Evolutionary conservation across 2,113 vertebrate genomes (phyloP).

Genomic region (Cololabis saira): DNA sequence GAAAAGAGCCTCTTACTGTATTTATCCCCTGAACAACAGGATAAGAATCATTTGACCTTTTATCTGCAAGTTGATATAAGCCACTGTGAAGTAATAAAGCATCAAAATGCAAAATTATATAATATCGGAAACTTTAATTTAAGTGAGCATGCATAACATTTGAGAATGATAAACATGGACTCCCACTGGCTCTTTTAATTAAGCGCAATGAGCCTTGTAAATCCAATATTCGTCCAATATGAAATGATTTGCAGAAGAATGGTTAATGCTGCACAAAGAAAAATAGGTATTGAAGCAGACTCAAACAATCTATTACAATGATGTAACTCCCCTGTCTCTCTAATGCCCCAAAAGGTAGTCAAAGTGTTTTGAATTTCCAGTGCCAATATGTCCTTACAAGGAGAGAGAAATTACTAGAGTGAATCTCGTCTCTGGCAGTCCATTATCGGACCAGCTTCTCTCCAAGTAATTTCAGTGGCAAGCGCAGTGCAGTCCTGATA

Average conservation of each 20-base stretch:
- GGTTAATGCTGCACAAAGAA: constrained; percentile 49
- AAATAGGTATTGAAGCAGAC: constrained; percentile 62
- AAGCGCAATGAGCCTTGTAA: constrained; percentile 63
- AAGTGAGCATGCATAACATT: constrained; percentile 40
- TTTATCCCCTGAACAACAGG: constrained; percentile 47
- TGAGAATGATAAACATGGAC: constrained; percentile 34
- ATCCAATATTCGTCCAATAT: constrained; percentile 53
- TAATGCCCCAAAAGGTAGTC: constrained; percentile 57
- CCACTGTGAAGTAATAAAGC: background rate
- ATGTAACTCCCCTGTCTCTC: constrained; percentile 56
- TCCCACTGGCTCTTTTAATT: constrained; percentile 54
- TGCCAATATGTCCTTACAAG: constrained; percentile 61
- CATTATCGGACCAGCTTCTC: constrained; percentile 74
- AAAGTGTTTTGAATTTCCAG: constrained; percentile 65
- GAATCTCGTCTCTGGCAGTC: constrained; percentile 68
- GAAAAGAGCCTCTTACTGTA: constrained; percentile 44
- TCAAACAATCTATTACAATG: constrained; percentile 72
- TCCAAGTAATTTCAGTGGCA: constrained; percentile 77
- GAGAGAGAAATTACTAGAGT: constrained; percentile 69
- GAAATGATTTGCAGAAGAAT: constrained; percentile 50
- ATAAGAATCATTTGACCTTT: constrained; percentile 19
- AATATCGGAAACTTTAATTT: constrained; percentile 33
- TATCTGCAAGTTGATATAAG: constrained; percentile 33
- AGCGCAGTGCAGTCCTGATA: constrained; percentile 72
- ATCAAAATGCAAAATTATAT: constrained; percentile 18